Percentiles rank a stretch among this genome's conserved stretches.
Conservation (phyloP, 1,140 invertebrate genomes). For the Reticulitermes speratus region DNA sequence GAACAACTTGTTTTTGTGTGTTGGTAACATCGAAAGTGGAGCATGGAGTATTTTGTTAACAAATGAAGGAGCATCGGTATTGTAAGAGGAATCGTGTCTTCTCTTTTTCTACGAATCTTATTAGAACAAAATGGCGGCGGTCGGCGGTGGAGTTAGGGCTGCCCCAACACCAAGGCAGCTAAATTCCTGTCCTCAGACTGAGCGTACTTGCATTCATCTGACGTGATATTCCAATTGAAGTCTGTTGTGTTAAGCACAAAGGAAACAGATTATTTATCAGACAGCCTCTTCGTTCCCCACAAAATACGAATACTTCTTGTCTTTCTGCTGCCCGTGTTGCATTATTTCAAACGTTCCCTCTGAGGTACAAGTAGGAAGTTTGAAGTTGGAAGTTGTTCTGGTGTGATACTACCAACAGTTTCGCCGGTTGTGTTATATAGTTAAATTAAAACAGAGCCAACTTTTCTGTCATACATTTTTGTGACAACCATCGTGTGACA, state of each 20-base stretch:
- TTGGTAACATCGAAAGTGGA: background rate
- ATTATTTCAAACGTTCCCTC: background rate
- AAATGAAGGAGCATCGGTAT: background rate
- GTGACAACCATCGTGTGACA: background rate
- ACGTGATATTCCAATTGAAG: background rate
- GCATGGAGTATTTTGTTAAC: background rate
- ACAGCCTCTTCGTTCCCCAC: background rate
- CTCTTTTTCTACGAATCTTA: background rate
- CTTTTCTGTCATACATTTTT: background rate
- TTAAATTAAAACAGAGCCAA: background rate
- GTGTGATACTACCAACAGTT: background rate
- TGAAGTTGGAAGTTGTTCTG: background rate
- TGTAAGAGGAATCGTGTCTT: background rate
- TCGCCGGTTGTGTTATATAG: background rate
- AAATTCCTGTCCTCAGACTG: background rate
- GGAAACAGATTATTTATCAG: background rate
- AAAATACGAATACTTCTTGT: background rate
- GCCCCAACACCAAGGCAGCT: background rate
- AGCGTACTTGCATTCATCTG: background rate
- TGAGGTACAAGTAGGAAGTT: background rate
- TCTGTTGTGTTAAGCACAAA: background rate
- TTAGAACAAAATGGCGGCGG: slow-evolving; percentile 6
- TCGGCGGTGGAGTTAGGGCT: background rate
- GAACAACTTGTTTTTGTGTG: background rate
- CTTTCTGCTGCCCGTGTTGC: background rate